Base-by-base conservation (phyloP, 2,888 invertebrate species). In the Meganola albula region DNA sequence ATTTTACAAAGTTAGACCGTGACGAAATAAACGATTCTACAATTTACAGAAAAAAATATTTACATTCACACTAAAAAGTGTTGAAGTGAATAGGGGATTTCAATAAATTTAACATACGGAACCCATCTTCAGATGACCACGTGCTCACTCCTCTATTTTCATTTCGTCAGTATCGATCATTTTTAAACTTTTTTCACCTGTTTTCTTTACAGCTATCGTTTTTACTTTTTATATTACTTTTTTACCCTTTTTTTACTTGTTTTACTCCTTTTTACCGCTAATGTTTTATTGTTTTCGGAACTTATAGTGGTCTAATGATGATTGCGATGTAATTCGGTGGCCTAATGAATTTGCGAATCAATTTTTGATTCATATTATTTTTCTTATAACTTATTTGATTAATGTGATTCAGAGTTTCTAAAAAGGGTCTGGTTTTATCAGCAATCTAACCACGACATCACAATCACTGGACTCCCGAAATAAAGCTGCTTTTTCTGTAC, bases 271-370 rank as follows among this genome's bases (percentile, higher is more conserved):
- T 61, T 58, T 51, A 40, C 37, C 40, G 30, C 48, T 48, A 48
- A 52, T 36, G 56, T 59, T 59, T 72, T 71, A 74, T 72, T 74
- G 73, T 74, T 74, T 74, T 72, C 63, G 63, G 67, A 40, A 25
- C 55, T 53, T 67, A 52, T 60, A 60, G 60, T 56, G 50, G 3
- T 57, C 29, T 72, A 70, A 72, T 71, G 69, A 74, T 71, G 69
- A 71, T 70, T 60, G 57, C 51, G 49, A 50, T 51, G 66, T 71
- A 71, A 61, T 59, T 36, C 58, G 48, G 68, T 50, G 56, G 62
- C 47, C 31, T 71, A 65, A 74, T 73, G 68, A 73, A 74, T 71
- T 62, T 58, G 54, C 53, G 18, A 53, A 47, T 53, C 30, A 41
- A 53, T 51, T n/a, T n/a, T 43, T 35, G n/a, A 34, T 40, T 34